Evolutionary conservation across 2,888 invertebrate species (phyloP), one percentile per base, ranked within the genome.

Genomic region (Dynastes maya): DNA sequence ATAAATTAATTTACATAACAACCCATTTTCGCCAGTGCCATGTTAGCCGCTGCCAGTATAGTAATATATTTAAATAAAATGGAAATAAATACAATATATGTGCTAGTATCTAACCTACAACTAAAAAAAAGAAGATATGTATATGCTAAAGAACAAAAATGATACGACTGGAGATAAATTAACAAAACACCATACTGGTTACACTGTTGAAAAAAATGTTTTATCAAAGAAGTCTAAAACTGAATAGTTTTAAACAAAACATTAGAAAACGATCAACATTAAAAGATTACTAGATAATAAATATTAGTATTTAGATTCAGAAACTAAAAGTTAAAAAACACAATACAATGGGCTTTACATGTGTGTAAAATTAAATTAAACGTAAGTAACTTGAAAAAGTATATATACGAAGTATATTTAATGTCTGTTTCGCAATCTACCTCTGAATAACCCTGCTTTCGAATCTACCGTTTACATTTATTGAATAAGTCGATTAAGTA

Each of bases 11-110:
- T 45, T 63, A 79, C 55, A 64, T 76, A 58, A 63, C 63, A 76
- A 72, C 65, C 63, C 70, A 76, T 71, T 75, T 22, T 77, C 53
- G 79, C 79, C 79, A 79, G 79, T 79, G 79, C 79, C 79, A 79
- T 79, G 65, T 76, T 76, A 76, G 77, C 77, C 51, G 77, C 77
- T 64, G 77, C 77, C 77, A 77, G 77, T 77, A 77, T 77, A 65
- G 27, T 68, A 70, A 70, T 68, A 70, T 70, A 55, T 72, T 58
- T 72, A 58, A 58, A 72, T 72, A 72, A 72, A 72, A 37, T 22
- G 5, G 22, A 37, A 70, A 53, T 13, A 16, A 53, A 53, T 53
- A 53, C 55, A 58, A 53, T 70, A 53, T 32, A 70, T 71, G 55
- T 58, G 22, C 58, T 55, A 71, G 22, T 40, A 72, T 40, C 58